These are phyloP conservation scores for Artibeus lituratus DNA, from an alignment of 2,797 vertebrate species.

Conservation along the genomic window DNA sequence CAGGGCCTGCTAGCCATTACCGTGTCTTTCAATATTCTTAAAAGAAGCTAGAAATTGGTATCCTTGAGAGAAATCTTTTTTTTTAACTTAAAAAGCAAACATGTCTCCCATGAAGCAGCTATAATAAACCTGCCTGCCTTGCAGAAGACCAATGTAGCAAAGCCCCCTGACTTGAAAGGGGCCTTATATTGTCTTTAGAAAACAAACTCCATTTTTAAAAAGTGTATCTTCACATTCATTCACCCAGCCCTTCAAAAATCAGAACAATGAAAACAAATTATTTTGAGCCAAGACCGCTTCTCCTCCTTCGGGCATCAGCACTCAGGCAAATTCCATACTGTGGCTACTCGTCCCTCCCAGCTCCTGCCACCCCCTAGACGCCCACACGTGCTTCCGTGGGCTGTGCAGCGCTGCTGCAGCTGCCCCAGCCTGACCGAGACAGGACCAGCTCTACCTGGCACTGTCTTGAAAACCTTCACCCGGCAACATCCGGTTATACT, in stretches of 20 bases:
- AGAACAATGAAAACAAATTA: background rate
- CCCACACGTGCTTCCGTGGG: background rate
- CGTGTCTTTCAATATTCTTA: background rate
- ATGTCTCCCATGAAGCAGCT: background rate
- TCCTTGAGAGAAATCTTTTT: background rate
- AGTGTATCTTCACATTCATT: background rate
- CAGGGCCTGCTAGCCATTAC: background rate
- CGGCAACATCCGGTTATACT: constrained; percentile 40
- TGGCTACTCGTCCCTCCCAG: background rate
- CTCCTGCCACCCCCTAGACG: background rate
- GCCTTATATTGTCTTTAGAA: background rate
- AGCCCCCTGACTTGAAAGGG: background rate
- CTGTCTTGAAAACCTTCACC: constrained; percentile 45
- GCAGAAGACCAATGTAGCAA: background rate
- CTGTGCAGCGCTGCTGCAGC: background rate
- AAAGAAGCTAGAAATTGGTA: background rate
- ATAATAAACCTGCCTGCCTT: background rate
- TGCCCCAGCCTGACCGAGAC: background rate
- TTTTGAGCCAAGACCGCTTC: background rate
- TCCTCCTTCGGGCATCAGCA: background rate
- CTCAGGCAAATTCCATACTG: background rate
- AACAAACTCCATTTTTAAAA: background rate
- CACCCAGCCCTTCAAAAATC: background rate
- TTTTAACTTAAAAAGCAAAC: background rate
- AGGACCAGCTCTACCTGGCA: background rate